phyloP scores from a whole-genome alignment of 2,113 vertebrate species.

The Nanger granti region DNA sequence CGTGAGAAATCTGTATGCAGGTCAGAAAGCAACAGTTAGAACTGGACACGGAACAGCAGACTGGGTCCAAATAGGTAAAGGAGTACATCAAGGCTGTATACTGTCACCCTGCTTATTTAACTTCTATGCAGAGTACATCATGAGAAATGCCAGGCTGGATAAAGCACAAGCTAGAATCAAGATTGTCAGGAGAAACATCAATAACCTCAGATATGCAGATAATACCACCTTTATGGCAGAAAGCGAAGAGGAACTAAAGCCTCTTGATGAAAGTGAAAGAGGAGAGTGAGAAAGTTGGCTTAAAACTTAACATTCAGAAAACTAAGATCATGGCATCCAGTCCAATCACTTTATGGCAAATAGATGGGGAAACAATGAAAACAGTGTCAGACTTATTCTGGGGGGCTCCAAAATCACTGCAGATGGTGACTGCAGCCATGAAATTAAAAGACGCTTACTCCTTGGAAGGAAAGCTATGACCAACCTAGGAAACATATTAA shows the following conservation, averaged over 20 bases:
- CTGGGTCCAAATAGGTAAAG: not conserved
- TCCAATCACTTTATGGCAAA: not conserved
- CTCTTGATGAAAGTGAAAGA: not conserved
- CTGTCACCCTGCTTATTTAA: not conserved
- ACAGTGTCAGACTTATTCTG: not conserved
- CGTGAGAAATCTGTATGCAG: fast-evolving
- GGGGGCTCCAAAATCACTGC: not conserved
- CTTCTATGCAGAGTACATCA: not conserved
- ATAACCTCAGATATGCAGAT: not conserved
- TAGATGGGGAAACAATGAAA: not conserved
- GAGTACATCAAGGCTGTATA: not conserved
- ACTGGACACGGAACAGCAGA: not conserved
- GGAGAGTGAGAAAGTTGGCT: not conserved
- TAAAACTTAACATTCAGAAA: not conserved
- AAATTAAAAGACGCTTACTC: not conserved
- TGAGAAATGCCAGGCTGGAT: not conserved
- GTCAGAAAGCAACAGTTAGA: not conserved
- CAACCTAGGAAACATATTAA: not conserved
- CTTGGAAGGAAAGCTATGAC: not conserved
- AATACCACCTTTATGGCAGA: not conserved
- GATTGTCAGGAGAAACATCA: not conserved
- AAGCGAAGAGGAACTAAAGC: not conserved
- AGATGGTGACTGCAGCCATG: not conserved
- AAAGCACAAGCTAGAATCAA: not conserved
- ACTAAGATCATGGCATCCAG: fast-evolving